A percentile compares a stretch with the other conserved stretches of the same genome.
phyloP scores from a whole-genome alignment of 2,797 vertebrate species.

The Telmatherina bonti region DNA sequence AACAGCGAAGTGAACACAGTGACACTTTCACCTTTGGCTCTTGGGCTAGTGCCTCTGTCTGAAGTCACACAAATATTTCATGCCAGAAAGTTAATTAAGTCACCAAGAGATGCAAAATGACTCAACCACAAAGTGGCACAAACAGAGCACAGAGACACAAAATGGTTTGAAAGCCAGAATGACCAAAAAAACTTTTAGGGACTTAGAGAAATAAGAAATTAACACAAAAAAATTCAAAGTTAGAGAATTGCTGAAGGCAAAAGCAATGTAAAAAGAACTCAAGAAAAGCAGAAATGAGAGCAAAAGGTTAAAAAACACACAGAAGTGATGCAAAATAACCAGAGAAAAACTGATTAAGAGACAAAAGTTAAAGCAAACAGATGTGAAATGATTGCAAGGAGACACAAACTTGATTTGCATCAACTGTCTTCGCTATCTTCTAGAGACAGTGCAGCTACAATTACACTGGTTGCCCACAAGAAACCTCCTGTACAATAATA shows the following conservation, averaged over 20 bases:
- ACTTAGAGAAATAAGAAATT: background rate
- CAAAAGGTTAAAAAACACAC: background rate
- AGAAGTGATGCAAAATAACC: background rate
- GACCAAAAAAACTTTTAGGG: no score
- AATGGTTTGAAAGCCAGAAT: background rate
- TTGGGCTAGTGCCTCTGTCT: background rate
- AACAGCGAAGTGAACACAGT: background rate
- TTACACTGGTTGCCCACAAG: conserved; percentile 22
- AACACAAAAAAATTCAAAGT: background rate
- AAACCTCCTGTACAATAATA: conserved; percentile 25
- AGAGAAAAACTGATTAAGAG: background rate
- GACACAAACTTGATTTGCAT: background rate
- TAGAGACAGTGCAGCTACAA: conserved; percentile 32
- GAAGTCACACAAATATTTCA: background rate
- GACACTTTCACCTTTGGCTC: background rate
- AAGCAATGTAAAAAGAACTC: background rate
- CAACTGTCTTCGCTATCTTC: background rate
- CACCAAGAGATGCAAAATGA: background rate
- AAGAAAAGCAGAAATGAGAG: background rate
- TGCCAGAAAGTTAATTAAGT: background rate
- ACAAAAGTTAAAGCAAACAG: background rate
- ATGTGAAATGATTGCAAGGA: background rate
- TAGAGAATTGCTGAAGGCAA: background rate
- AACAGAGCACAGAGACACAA: background rate
- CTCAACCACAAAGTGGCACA: no score